These are phyloP conservation scores for Agriopis aurantiaria DNA, from an alignment of 2,888 invertebrate genomes.

Conservation along the genomic window DNA sequence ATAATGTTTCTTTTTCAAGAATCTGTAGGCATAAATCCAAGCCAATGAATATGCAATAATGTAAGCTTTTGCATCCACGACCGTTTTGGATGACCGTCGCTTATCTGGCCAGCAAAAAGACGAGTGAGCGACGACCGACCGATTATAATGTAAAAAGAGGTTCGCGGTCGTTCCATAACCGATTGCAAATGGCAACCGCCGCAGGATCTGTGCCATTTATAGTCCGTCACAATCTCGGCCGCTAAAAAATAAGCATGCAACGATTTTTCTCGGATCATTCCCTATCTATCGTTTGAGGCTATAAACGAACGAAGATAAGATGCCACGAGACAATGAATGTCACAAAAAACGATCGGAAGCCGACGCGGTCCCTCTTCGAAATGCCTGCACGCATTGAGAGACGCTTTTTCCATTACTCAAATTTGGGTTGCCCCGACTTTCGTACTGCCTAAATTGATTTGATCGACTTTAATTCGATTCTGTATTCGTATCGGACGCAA, in stretches of 20 bases:
- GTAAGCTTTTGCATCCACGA: slow-evolving; percentile 63
- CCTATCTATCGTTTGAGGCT: slow-evolving; percentile 71
- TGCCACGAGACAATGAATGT: slow-evolving; percentile 63
- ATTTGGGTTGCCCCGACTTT: slow-evolving; percentile 38
- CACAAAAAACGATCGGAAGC: slow-evolving; percentile 47
- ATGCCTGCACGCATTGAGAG: slow-evolving; percentile 71
- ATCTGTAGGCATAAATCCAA: slow-evolving; percentile 35
- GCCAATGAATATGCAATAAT: slow-evolving; percentile 51
- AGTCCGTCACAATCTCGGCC: slow-evolving; percentile 80
- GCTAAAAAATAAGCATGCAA: slow-evolving; percentile 79
- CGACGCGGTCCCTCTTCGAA: slow-evolving; percentile 61
- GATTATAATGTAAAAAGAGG: slow-evolving; percentile 85
- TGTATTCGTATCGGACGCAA: slow-evolving; percentile 23
- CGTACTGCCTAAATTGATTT: slow-evolving; percentile 34
- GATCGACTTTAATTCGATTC: slow-evolving; percentile 28
- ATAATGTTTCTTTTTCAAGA: slow-evolving; percentile 13
- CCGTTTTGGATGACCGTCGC: slow-evolving; percentile 67
- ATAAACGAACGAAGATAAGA: slow-evolving; percentile 65
- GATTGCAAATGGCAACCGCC: slow-evolving; percentile 85
- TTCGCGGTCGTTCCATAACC: slow-evolving; percentile 84
- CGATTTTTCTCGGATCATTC: slow-evolving; percentile 71
- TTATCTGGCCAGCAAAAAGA: slow-evolving; percentile 73
- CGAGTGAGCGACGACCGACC: slow-evolving; percentile 73
- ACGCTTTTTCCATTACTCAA: slow-evolving; percentile 56
- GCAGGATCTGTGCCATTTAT: slow-evolving; percentile 81